phyloP scores from a whole-genome alignment of 2,797 vertebrate species.

The Amniataba percoides region DNA sequence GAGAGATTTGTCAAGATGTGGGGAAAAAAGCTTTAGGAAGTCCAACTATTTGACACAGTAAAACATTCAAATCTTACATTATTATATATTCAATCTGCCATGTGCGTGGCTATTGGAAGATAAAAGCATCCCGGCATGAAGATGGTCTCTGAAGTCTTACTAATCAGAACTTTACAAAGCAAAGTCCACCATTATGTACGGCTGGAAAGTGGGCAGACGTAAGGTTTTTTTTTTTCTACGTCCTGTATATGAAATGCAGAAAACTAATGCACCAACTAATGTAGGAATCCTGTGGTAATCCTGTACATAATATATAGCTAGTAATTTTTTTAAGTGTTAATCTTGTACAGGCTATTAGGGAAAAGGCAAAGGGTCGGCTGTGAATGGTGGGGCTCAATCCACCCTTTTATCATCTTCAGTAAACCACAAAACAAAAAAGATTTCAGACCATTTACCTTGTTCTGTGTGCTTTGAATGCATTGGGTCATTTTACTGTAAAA shows the following conservation, averaged over 20 bases:
- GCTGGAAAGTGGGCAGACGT: conserved; percentile 23
- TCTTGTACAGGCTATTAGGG: conserved; percentile 79
- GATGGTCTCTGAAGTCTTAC: conserved; percentile 28
- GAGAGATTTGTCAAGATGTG: conserved; percentile 1
- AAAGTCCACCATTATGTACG: conserved; percentile 18
- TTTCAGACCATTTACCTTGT: conserved; percentile 38
- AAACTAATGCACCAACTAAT: conserved; percentile 77
- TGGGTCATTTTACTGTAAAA: conserved; percentile 55
- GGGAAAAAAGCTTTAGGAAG: not conserved
- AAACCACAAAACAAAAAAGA: conserved; percentile 40
- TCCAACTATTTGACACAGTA: conserved; percentile 30
- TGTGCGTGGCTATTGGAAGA: conserved; percentile 24
- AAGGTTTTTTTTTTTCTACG: conserved; percentile 23
- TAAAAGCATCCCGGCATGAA: conserved; percentile 58
- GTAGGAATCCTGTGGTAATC: conserved; percentile 83
- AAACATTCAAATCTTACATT: conserved; percentile 19
- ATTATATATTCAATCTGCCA: conserved; percentile 28
- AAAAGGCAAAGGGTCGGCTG: conserved; percentile 64
- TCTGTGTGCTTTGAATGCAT: conserved; percentile 52
- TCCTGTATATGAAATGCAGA: conserved; percentile 77
- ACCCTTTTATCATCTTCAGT: conserved; percentile 43
- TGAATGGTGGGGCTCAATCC: conserved; percentile 60
- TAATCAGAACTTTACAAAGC: conserved; percentile 39
- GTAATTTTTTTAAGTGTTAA: conserved; percentile 76
- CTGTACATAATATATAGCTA: conserved; percentile 84